Evolutionary conservation across 2,113 vertebrate genomes (phyloP).

Genomic region (Chaetodon trifascialis): DNA sequence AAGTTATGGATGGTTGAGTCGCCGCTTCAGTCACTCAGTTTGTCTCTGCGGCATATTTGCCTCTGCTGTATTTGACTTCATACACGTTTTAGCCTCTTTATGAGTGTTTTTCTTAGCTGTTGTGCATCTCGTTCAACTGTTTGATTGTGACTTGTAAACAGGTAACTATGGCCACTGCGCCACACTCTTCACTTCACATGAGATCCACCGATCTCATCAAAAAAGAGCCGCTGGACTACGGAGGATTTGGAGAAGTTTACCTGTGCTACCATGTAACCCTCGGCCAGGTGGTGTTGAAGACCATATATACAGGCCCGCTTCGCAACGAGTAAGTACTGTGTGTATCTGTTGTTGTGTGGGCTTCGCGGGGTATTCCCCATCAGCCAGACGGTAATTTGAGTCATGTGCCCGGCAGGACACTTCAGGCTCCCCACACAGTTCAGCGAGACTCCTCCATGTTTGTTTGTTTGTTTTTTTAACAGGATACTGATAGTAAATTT

Average conservation of each 20-base stretch:
- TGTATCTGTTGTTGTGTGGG: neutral
- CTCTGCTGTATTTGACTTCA: neutral
- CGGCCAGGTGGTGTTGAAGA: slow-evolving; percentile 93
- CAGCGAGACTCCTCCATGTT: neutral
- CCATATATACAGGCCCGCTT: slow-evolving; percentile 90
- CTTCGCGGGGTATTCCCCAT: slow-evolving; percentile 61
- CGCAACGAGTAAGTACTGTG: slow-evolving; percentile 87
- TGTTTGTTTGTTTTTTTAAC: neutral
- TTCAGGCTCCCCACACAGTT: neutral
- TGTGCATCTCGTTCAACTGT: neutral
- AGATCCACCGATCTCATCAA: slow-evolving; percentile 86
- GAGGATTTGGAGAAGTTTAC: slow-evolving; percentile 92
- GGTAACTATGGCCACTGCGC: slow-evolving; percentile 78
- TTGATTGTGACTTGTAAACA: neutral
- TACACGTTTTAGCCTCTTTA: neutral
- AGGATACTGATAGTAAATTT: neutral
- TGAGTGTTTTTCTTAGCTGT: neutral
- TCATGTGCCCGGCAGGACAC: slow-evolving; percentile 34
- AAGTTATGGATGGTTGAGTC: neutral
- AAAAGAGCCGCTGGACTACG: slow-evolving; percentile 86
- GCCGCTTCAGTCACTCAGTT: neutral
- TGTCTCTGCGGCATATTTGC: neutral
- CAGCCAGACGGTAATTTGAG: slow-evolving; percentile 10
- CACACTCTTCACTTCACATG: slow-evolving; percentile 87
- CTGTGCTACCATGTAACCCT: slow-evolving; percentile 90